These are phyloP conservation scores for Danionella dracula DNA, from an alignment of 2,797 vertebrate genomes.

Conservation along the genomic window DNA sequence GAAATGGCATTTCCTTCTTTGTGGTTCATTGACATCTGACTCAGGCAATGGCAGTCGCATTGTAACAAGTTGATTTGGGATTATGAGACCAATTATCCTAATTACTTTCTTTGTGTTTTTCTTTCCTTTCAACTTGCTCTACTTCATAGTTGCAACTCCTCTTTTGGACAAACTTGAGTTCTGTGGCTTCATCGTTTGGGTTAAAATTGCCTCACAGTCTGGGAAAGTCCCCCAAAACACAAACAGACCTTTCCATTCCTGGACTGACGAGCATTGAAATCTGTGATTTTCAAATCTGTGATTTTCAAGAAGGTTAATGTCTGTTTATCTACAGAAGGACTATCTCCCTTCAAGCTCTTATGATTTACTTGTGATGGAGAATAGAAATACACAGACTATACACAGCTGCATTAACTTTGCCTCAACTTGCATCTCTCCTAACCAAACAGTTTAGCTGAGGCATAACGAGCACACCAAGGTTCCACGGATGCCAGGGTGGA, in stretches of 20 bases:
- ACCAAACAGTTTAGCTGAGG: neutral
- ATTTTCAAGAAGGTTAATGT: neutral
- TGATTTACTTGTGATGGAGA: neutral
- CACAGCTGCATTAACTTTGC: slow-evolving; percentile 15
- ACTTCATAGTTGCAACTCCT: slow-evolving; percentile 16
- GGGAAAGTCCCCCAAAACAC: slow-evolving; percentile 41
- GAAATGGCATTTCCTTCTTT: neutral
- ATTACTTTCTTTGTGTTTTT: slow-evolving; percentile 58
- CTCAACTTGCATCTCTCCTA: neutral
- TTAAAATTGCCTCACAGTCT: slow-evolving; percentile 56
- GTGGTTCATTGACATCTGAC: slow-evolving; percentile 1
- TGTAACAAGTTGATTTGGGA: slow-evolving; percentile 69
- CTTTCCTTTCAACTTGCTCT: slow-evolving; percentile 48
- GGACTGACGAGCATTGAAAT: slow-evolving; percentile 31
- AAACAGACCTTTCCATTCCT: slow-evolving; percentile 28
- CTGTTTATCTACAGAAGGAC: neutral
- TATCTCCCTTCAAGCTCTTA: neutral
- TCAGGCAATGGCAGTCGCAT: slow-evolving; percentile 15
- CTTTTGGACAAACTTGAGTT: slow-evolving; percentile 65
- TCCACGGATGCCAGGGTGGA: neutral
- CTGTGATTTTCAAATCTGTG: neutral
- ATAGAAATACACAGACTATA: slow-evolving; percentile 10
- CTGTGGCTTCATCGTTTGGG: slow-evolving; percentile 55
- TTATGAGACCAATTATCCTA: slow-evolving; percentile 73
- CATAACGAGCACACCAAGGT: slow-evolving; percentile 4